Percentiles rank a stretch among this genome's conserved stretches.
Evolutionary conservation across 1,140 invertebrate genomes (phyloP).

Genomic region (Eulimnadia texana): DNA sequence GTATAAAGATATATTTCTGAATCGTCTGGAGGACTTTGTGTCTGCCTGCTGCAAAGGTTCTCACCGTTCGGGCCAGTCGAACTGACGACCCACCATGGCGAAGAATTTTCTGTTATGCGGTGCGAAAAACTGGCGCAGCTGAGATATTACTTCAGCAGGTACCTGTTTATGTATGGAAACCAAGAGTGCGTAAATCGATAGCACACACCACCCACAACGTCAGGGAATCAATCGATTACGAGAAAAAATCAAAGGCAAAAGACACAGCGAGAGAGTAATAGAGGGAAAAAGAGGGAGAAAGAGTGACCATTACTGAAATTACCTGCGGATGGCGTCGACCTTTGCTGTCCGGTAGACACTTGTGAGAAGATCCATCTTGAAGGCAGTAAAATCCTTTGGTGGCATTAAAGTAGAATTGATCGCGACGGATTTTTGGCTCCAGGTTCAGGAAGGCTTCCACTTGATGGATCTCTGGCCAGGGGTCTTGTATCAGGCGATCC

Average conservation of each 20-base stretch:
- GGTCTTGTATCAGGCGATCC: conserved; percentile 70
- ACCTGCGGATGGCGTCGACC: conserved; percentile 77
- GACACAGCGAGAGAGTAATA: neutral
- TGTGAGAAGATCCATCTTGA: conserved; percentile 56
- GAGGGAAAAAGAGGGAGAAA: neutral
- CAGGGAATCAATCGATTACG: neutral
- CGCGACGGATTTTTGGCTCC: conserved; percentile 67
- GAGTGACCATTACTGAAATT: conserved; percentile 24
- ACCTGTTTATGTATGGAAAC: neutral
- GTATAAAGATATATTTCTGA: no score
- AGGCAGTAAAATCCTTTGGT: conserved; percentile 90
- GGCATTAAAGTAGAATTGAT: conserved; percentile 85
- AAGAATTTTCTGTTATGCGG: conserved; percentile 87
- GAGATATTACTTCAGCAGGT: conserved; percentile 43
- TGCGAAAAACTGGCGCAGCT: conserved; percentile 71
- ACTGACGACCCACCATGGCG: conserved; percentile 70
- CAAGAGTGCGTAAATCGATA: neutral
- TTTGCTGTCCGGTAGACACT: conserved; percentile 86
- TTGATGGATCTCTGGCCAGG: conserved; percentile 64
- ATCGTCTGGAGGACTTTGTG: no score
- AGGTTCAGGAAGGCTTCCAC: conserved; percentile 77
- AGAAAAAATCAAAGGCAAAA: neutral
- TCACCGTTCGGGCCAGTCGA: conserved; percentile 52
- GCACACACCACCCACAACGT: neutral
- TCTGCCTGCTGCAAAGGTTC: no score